A percentile compares a stretch with the other conserved stretches of the same genome.
Conservation (phyloP, 2,113 vertebrate species). For the Stegastes partitus region DNA sequence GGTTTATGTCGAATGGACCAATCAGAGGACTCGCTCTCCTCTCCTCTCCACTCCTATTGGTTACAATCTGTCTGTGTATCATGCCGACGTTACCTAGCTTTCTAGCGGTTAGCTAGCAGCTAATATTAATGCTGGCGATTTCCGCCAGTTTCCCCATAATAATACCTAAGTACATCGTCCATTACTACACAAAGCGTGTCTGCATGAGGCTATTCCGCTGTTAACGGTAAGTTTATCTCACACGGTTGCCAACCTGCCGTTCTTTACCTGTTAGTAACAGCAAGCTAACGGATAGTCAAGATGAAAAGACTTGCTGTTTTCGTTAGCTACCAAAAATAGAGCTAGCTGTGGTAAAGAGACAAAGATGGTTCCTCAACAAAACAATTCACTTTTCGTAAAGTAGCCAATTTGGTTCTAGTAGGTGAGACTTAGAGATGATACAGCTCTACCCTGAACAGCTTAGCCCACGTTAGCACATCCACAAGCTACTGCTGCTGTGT, state of each 20-base stretch:
- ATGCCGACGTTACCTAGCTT: slow-evolving; percentile 61
- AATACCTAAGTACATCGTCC: background rate
- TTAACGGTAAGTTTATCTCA: slow-evolving; percentile 64
- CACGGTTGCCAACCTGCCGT: slow-evolving; percentile 1
- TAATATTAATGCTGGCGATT: slow-evolving; percentile 53
- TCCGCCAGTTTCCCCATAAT: slow-evolving; percentile 16
- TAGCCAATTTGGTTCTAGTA: background rate
- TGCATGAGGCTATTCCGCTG: background rate
- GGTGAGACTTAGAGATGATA: background rate
- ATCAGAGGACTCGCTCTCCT: slow-evolving; percentile 26
- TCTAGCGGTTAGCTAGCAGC: slow-evolving; percentile 60
- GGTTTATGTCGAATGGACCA: slow-evolving; percentile 32
- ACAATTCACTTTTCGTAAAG: background rate
- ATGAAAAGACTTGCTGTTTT: slow-evolving; percentile 28
- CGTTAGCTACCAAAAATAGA: slow-evolving; percentile 50
- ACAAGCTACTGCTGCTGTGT: slow-evolving; percentile 46
- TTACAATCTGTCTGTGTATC: slow-evolving; percentile 41
- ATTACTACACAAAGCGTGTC: background rate
- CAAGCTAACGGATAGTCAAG: slow-evolving; percentile 57
- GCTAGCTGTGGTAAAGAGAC: slow-evolving; percentile 25
- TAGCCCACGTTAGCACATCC: slow-evolving; percentile 30
- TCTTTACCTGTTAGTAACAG: slow-evolving; percentile 33
- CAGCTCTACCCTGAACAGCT: background rate
- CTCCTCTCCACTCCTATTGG: slow-evolving; percentile 60
- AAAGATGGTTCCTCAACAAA: background rate